Evolutionary conservation across 2,888 invertebrate genomes (phyloP).

Genomic region (Drosophila vallismaia): DNA sequence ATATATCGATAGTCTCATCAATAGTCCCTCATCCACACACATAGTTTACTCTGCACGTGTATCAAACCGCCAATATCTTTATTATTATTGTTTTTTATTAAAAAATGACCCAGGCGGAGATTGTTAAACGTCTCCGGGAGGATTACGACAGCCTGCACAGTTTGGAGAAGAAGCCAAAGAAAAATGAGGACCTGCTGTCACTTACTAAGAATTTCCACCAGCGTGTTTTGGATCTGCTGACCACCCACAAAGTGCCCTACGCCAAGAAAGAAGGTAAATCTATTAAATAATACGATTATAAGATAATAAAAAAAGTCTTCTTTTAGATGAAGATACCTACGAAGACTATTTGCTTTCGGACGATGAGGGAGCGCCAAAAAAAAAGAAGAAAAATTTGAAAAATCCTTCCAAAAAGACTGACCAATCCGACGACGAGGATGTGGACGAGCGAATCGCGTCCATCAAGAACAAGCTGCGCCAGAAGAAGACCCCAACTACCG

Average conservation of each 20-base stretch:
- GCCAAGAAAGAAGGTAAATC: conserved; percentile 77
- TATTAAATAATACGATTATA: neutral
- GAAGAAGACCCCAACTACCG: conserved; percentile 81
- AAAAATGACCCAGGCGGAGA: conserved; percentile 4
- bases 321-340: conserved; percentile 63
- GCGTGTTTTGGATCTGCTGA: conserved; percentile 75
- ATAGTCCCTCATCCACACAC: neutral
- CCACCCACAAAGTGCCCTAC: conserved; percentile 81
- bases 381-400: conserved; percentile 43
- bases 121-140: conserved; percentile 31
- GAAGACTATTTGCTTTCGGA: conserved; percentile 79
- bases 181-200: conserved; percentile 14
- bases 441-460: conserved; percentile 66
- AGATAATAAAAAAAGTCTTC: conserved; percentile 17
- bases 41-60: conserved; percentile 53
- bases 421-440: conserved; percentile 71
- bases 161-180: conserved; percentile 3
- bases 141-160: conserved; percentile 32
- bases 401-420: conserved; percentile 17
- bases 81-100: conserved; percentile 9
- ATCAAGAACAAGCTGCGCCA: conserved; percentile 83
- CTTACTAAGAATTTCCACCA: conserved; percentile 38
- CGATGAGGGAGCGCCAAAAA: conserved; percentile 49
- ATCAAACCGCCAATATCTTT: conserved; percentile 11
- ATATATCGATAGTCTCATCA: neutral